Conservation (phyloP, 2,797 vertebrate genomes). For the Pipistrellus pipistrellus region DNA sequence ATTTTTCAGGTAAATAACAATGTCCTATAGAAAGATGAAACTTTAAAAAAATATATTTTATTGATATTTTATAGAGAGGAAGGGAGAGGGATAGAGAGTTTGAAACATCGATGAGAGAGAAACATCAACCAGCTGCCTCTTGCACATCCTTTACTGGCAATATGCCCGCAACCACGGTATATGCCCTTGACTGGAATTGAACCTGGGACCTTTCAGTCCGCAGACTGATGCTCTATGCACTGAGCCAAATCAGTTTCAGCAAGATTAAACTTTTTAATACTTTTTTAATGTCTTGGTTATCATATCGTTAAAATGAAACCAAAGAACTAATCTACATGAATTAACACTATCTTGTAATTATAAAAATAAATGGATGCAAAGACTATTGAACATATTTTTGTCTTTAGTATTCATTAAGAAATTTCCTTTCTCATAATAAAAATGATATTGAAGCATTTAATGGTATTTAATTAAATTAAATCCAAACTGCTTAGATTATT, state of each 20-base stretch:
- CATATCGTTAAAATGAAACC: slow-evolving; percentile 72
- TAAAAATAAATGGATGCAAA: slow-evolving; percentile 55
- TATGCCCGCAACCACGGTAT: too few species aligned
- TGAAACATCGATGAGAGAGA: too few species aligned
- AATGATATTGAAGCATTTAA: slow-evolving; percentile 65
- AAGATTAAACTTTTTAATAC: slow-evolving; percentile 39
- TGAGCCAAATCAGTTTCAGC: too few species aligned
- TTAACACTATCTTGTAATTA: slow-evolving; percentile 66
- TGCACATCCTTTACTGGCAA: too few species aligned
- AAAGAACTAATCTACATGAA: slow-evolving; percentile 63
- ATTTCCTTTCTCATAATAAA: slow-evolving; percentile 72
- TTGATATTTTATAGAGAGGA: too few species aligned
- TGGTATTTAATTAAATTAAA: slow-evolving; percentile 69
- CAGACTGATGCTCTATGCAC: too few species aligned
- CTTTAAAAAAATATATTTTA: neutral
- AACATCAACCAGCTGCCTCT: too few species aligned
- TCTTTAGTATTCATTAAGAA: slow-evolving; percentile 68
- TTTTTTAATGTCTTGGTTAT: slow-evolving; percentile 74
- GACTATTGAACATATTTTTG: slow-evolving; percentile 57
- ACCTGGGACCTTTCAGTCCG: too few species aligned
- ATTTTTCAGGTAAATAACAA: slow-evolving; percentile 76
- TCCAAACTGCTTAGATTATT: slow-evolving; percentile 64
- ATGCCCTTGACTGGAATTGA: too few species aligned
- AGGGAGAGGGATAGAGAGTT: too few species aligned
- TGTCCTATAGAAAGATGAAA: slow-evolving; percentile 67